Conservation (phyloP, 2,797 vertebrate genomes). For the Eleutherodactylus coqui region DNA sequence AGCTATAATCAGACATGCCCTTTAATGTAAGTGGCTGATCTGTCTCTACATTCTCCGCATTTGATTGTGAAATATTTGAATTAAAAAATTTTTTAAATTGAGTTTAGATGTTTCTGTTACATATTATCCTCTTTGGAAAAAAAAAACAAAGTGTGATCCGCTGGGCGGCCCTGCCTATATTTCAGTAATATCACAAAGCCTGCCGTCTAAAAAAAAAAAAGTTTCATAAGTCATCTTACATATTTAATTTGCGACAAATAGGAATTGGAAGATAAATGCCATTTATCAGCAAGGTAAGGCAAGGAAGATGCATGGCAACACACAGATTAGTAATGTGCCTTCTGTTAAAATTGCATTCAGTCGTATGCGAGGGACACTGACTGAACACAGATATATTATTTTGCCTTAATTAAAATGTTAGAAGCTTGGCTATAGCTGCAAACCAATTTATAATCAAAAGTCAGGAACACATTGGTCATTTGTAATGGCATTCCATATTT, state of each 20-base stretch:
- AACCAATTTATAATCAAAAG: constrained; percentile 40
- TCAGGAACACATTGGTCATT: constrained; percentile 18
- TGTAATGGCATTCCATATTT: constrained; percentile 17
- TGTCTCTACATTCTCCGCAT: too few relatives aligned
- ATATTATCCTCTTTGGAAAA: neutral
- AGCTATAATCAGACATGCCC: too few relatives aligned
- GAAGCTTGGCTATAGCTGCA: constrained; percentile 4
- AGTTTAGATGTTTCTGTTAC: too few relatives aligned
- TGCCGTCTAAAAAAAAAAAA: neutral
- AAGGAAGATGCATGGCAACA: constrained; percentile 27
- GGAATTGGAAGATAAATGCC: constrained; percentile 25
- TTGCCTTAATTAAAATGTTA: constrained; percentile 53
- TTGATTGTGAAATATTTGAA: too few relatives aligned
- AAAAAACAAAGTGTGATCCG: neutral
- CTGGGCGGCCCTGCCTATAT: neutral
- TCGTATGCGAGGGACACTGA: neutral
- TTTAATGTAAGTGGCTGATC: too few relatives aligned
- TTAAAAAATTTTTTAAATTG: too few relatives aligned
- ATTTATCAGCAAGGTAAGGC: constrained; percentile 43
- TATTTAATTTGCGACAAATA: constrained; percentile 28
- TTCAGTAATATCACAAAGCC: neutral
- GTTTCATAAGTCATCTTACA: constrained; percentile 36
- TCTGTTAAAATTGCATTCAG: constrained; percentile 13
- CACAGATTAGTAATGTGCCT: constrained; percentile 29
- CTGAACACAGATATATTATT: constrained; percentile 41